Base-by-base conservation (phyloP, 2,797 vertebrate genomes). In the Helicolenus hilgendorfi region DNA sequence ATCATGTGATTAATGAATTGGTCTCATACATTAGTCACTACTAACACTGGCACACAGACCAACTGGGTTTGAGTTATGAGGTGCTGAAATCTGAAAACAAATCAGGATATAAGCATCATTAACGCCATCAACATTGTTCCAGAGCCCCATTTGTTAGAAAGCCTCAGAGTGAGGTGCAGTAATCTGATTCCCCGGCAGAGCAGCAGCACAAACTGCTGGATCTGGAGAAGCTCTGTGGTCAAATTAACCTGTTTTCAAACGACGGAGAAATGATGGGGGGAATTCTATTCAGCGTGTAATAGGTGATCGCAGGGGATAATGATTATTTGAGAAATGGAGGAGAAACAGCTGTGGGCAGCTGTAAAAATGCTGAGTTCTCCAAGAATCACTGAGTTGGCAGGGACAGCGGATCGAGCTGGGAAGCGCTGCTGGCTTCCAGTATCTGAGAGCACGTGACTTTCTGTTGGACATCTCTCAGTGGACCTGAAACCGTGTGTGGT, bases 371-470 rank as follows among this genome's bases (percentile, higher is more conserved):
- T 20, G 45, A 86, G 58, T 27, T 35, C 55, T 90, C 84, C 83
- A 86, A 87, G 58, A 90, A 84, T 90, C 67, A 75, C 65, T 79
- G 55, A 83, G 68, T 77, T 96, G 92, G 93, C 94, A 81, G 74
- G 1, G 26, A 20, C 5, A 33, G 26, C 0, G 1, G 13, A 6
- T 74, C 1, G 8, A 84, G 77, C 80, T 92, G 90, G 92, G 92
- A 95, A 92, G 82, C 2, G 62, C 29, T 87, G 56, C 69, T 78
- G 36, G 77, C 85, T 94, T 94, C 92, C 93, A 92, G 94, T 87
- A 83, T 8, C 41, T 55, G 74, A 31, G 60, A 62, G 56, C 90
- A 92, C 9, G 29, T 94, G 89, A 91, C 72, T 88, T 84, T 90
- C 77, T 73, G 73, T 77, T 58, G 67, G 74, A 89, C 31, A 15